phyloP scores from a whole-genome alignment of 1,140 invertebrate genomes.

The Drosophila orosa region DNA sequence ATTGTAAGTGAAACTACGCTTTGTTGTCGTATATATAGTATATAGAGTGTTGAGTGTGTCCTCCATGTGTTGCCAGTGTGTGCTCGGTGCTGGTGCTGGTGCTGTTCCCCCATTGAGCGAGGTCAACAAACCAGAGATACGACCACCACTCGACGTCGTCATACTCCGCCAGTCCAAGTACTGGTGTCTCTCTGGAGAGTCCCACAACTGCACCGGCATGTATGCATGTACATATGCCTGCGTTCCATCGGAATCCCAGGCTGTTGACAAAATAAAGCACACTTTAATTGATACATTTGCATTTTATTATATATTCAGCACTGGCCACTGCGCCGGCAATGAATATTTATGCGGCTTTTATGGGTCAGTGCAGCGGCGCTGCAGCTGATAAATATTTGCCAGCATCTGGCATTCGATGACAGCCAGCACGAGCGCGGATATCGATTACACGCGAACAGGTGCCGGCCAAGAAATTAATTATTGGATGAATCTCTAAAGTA shows the following conservation, averaged over 20 bases:
- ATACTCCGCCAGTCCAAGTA: slow-evolving; percentile 56
- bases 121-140: slow-evolving; percentile 75
- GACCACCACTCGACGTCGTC: slow-evolving; percentile 59
- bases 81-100: slow-evolving; percentile 9
- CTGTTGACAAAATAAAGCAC: slow-evolving; percentile 80
- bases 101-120: slow-evolving; percentile 50
- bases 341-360: slow-evolving; percentile 71
- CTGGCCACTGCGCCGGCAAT: slow-evolving; percentile 49
- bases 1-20: slow-evolving; percentile 81
- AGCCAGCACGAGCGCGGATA: slow-evolving; percentile 26
- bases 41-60: slow-evolving; percentile 2
- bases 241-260: slow-evolving; percentile 40
- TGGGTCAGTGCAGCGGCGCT: slow-evolving; percentile 40
- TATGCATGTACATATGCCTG: slow-evolving; percentile 12
- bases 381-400: slow-evolving; percentile 47
- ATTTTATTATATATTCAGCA: slow-evolving; percentile 71
- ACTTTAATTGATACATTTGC: slow-evolving; percentile 83
- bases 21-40: slow-evolving; percentile 50
- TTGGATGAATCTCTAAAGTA: slow-evolving; percentile 1
- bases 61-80: slow-evolving; percentile 31
- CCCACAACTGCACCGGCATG: slow-evolving; percentile 1
- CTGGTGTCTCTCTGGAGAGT: slow-evolving; percentile 44
- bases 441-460: slow-evolving; percentile 42
- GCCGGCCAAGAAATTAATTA: slow-evolving; percentile 29
- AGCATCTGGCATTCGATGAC: slow-evolving; percentile 50